phyloP scores from a whole-genome alignment of 1,140 invertebrate genomes.

The Aricia agestis region DNA sequence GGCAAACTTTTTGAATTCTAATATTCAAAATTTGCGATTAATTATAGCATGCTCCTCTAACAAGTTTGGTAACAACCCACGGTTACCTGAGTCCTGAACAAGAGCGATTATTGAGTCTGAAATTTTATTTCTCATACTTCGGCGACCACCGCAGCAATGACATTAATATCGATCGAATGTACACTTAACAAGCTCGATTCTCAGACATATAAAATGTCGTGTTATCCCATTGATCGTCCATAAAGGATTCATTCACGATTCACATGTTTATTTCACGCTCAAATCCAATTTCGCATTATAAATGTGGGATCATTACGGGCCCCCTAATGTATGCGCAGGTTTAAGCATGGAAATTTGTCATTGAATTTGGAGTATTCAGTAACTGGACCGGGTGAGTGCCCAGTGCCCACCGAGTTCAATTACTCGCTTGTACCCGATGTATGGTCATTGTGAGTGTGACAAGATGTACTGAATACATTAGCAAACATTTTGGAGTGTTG shows the following conservation, averaged over 20 bases:
- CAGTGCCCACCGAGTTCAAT: not conserved
- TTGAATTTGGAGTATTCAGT: slow-evolving; percentile 3
- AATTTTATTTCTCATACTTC: not conserved
- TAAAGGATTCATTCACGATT: slow-evolving; percentile 18
- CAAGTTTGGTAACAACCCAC: no score
- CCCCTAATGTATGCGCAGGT: slow-evolving; percentile 21
- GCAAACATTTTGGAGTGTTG: slow-evolving; percentile 11
- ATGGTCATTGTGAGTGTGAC: not conserved
- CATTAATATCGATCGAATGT: not conserved
- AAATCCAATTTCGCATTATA: slow-evolving; percentile 47
- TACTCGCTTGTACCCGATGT: not conserved
- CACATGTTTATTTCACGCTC: slow-evolving; percentile 40
- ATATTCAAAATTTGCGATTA: no score
- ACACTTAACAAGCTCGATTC: slow-evolving; percentile 1
- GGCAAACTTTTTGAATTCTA: no score
- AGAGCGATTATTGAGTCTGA: not conserved
- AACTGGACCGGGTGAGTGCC: not conserved
- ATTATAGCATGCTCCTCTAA: no score
- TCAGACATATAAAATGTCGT: slow-evolving; percentile 3
- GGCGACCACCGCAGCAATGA: not conserved
- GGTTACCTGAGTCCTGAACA: no score
- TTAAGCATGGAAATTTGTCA: slow-evolving; percentile 10
- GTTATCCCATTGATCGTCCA: not conserved
- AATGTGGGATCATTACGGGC: slow-evolving; percentile 39
- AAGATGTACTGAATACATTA: slow-evolving; percentile 13